A percentile compares a stretch with the other conserved stretches of the same genome.
Evolutionary conservation across 2,888 invertebrate species (phyloP).

Genomic region (Agonopterix alstromeriana): DNA sequence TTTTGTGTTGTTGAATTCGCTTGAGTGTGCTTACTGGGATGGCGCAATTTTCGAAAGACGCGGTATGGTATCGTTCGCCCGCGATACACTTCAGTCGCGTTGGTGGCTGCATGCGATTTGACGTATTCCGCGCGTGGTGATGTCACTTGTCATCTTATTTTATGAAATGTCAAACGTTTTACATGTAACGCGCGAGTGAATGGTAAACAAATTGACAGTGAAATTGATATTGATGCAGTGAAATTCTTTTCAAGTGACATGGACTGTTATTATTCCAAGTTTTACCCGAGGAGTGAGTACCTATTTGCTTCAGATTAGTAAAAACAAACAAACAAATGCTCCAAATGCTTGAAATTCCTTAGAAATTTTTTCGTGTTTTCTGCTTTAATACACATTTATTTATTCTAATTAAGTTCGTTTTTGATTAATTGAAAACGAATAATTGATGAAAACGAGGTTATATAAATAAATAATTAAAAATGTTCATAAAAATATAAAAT

Average conservation of each 20-base stretch:
- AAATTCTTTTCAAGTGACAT: conserved; percentile 57
- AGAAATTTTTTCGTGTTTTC: conserved; percentile 2
- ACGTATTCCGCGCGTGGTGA: conserved; percentile 74
- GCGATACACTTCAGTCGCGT: conserved; percentile 78
- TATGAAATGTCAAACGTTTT: conserved; percentile 74
- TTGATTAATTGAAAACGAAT: not conserved
- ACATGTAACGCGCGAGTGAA: conserved; percentile 67
- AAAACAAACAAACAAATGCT: conserved; percentile 69
- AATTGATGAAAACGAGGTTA: not conserved
- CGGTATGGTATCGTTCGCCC: conserved; percentile 75
- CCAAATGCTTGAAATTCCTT: conserved; percentile 54
- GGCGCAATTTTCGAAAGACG: conserved; percentile 79
- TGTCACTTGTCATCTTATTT: conserved; percentile 74
- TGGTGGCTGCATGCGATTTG: conserved; percentile 76
- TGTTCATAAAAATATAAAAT: not conserved
- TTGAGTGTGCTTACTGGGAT: conserved; percentile 74
- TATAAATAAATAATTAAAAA: not conserved
- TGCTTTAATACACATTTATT: not conserved
- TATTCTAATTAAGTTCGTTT: not conserved
- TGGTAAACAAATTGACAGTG: conserved; percentile 71
- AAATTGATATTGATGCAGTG: conserved; percentile 62
- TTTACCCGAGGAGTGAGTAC: conserved; percentile 76
- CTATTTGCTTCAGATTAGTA: conserved; percentile 47
- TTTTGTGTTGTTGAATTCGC: conserved; percentile 75
- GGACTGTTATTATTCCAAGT: conserved; percentile 77